These are phyloP conservation scores for Macrotus californicus DNA, from an alignment of 2,113 vertebrate genomes.

Conservation along the genomic window DNA sequence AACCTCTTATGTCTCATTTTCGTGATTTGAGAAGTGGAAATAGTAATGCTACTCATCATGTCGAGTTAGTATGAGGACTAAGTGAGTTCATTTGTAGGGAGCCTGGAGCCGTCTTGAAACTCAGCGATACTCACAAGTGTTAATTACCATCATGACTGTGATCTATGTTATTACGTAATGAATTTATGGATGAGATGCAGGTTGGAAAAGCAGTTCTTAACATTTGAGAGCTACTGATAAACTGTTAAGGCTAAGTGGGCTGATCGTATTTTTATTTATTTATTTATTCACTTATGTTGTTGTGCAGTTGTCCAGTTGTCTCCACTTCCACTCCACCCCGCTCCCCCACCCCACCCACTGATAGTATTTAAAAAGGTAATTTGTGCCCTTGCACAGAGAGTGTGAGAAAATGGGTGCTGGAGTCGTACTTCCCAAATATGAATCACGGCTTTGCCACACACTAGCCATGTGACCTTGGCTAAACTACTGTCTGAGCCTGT, in stretches of 20 bases:
- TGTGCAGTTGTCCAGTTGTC: no score
- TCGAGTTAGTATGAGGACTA: not conserved
- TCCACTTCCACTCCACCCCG: no score
- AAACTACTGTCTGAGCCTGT: not conserved
- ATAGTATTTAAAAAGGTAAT: not conserved
- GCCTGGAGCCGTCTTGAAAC: not conserved
- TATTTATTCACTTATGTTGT: no score
- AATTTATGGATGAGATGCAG: not conserved
- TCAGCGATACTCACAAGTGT: not conserved
- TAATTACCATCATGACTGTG: not conserved
- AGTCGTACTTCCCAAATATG: not conserved
- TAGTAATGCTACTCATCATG: not conserved
- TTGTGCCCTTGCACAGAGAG: not conserved
- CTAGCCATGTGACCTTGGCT: not conserved
- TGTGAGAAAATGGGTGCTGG: not conserved
- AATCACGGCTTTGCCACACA: not conserved
- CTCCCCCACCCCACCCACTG: not conserved
- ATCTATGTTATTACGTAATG: not conserved
- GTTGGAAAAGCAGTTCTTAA: not conserved
- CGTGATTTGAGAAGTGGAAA: not conserved
- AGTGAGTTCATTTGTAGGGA: not conserved
- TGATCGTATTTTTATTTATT: not conserved
- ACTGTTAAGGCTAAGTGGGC: not conserved
- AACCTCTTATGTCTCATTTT: not conserved
- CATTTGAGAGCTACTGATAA: not conserved